Evolutionary conservation across 2,888 invertebrate species (phyloP).

Genomic region (Chromoteleia sp.): DNA sequence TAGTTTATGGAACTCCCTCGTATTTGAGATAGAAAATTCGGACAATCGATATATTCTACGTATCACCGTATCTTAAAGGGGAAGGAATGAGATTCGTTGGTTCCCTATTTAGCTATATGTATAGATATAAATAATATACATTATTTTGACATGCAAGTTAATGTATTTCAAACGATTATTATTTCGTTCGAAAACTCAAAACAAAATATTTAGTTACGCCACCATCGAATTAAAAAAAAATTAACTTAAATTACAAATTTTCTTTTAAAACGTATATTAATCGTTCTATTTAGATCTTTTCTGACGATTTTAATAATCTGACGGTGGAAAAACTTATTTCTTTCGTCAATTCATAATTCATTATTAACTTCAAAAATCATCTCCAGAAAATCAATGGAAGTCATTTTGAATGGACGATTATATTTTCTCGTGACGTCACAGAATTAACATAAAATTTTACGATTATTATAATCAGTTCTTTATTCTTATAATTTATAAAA

Average conservation of each 20-base stretch:
- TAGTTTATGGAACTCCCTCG: constrained; percentile 38
- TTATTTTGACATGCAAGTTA: too few relatives aligned
- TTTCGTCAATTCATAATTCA: too few relatives aligned
- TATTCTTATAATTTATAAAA: too few relatives aligned
- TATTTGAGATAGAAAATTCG: constrained; percentile 54
- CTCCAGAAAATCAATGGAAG: constrained; percentile 28
- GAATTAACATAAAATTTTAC: neutral
- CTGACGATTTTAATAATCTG: too few relatives aligned
- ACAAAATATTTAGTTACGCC: constrained; percentile 28
- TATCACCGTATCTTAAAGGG: constrained; percentile 59
- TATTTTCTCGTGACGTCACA: constrained; percentile 20
- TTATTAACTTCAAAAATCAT: constrained; percentile 4
- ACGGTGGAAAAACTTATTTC: too few relatives aligned
- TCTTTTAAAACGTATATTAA: too few relatives aligned
- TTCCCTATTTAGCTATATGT: neutral
- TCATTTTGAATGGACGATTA: constrained; percentile 27
- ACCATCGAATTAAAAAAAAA: neutral
- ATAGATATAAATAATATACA: too few relatives aligned
- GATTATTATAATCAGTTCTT: neutral
- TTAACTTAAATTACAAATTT: too few relatives aligned
- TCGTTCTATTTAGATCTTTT: too few relatives aligned
- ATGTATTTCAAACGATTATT: neutral
- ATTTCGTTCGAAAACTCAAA: constrained; percentile 26
- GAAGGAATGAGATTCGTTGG: constrained; percentile 13
- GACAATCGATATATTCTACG: constrained; percentile 63